Percentiles rank a stretch among this genome's conserved stretches.
Evolutionary conservation across 2,797 vertebrate species (phyloP).

Genomic region (Loriculus beryllinus): DNA sequence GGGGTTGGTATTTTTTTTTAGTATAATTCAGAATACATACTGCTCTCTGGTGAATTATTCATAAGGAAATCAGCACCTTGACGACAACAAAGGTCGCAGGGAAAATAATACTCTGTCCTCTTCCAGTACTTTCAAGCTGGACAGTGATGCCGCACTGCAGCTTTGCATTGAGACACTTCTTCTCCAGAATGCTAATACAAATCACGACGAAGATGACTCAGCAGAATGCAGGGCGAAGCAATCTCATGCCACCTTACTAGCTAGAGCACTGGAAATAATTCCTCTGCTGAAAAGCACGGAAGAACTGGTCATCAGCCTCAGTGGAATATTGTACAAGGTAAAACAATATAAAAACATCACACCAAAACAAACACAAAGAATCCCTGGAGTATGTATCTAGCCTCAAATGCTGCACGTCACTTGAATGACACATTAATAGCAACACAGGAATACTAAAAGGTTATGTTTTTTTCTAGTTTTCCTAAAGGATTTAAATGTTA

Average conservation of each 20-base stretch:
- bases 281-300: constrained; percentile 83
- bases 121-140: constrained; percentile 84
- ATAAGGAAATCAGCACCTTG: neutral
- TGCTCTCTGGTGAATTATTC: neutral
- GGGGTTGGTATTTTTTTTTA: neutral
- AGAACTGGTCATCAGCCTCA: constrained; percentile 84
- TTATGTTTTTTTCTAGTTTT: neutral
- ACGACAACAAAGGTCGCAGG: neutral
- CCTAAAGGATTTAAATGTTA: neutral
- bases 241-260: constrained; percentile 72
- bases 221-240: neutral
- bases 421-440: neutral
- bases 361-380: neutral
- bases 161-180: constrained; percentile 91
- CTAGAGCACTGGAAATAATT: constrained; percentile 82
- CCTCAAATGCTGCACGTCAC: neutral
- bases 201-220: constrained; percentile 45
- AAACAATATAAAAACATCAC: neutral
- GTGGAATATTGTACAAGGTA: constrained; percentile 86
- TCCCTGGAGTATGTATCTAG: neutral
- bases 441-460: neutral
- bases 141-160: constrained; percentile 86
- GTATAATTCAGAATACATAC: neutral
- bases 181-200: constrained; percentile 71
- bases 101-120: neutral